Base-by-base conservation (phyloP, 2,797 vertebrate genomes). In the Denticeps clupeoides region DNA sequence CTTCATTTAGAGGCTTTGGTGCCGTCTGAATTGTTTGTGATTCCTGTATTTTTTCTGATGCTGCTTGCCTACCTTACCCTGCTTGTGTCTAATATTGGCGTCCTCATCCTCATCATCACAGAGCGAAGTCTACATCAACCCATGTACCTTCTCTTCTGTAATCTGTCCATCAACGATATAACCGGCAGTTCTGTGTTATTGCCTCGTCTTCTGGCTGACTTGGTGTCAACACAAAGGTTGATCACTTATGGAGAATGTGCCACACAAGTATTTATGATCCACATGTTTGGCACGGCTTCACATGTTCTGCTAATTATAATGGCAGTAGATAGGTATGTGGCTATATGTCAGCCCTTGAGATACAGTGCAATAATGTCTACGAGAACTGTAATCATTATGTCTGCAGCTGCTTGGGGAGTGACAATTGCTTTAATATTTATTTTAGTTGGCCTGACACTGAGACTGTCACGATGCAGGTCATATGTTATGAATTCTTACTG, bases 91-190 rank as follows among this genome's bases (percentile, higher is more conserved):
- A 68, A 68, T 26, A 31, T 63, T 7, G 51, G 49, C 40, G 28
- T 69, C 27, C 16, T 65, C 7, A 2, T 59, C 7, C 22, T 65
- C 24, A 59, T 69, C 3, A 38, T 40, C 7, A 31, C 10, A 7
- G 55, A 65, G 27, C 60, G 33, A 15, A 53, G 53, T 41, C 76
- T 85, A 2, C 81, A 75, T 0, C 62, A 82, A 42, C 78, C 85
- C 48, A 84, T 75, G 74, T 73, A 78, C 51, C 69, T 82, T 13
- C 78, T 86, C 27, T 70, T 82, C 0, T 76, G 73, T 5, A 79
- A 82, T 68, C 67, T 87, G 51, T 73, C 79, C 0, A 21, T 75
- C 0, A 61, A 76, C 0, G 80, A 87, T 41, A 68, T 82, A 15
- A 25, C 77, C 38, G 78, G 84, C 0, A 79, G 74, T 1, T 68